phyloP scores from a whole-genome alignment of 2,888 invertebrate species.

The Molorchus minor region DNA sequence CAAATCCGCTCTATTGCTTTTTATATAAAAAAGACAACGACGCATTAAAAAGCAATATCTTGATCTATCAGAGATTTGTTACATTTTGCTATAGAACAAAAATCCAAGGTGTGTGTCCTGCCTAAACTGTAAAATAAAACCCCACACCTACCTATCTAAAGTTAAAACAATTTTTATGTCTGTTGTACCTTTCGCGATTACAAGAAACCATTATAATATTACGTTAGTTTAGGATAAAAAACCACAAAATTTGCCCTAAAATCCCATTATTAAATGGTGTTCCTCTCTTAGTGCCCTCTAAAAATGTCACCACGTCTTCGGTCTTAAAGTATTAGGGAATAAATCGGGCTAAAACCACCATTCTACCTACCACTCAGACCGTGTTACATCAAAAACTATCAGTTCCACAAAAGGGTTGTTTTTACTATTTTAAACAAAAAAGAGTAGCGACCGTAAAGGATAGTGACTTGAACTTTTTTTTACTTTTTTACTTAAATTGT shows the following conservation, averaged over 20 bases:
- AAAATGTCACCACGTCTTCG: constrained; percentile 31
- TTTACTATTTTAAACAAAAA: constrained; percentile 46
- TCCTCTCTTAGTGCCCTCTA: constrained; percentile 31
- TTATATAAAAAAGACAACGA: too few species aligned
- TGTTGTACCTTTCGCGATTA: too few species aligned
- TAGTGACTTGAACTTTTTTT: constrained; percentile 26
- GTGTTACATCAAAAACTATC: constrained; percentile 33
- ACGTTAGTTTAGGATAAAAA: constrained; percentile 27
- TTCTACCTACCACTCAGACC: constrained; percentile 17
- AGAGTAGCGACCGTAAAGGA: constrained; percentile 19
- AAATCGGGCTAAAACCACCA: constrained; percentile 27
- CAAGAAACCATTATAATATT: too few species aligned
- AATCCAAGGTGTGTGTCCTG: too few species aligned
- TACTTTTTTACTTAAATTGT: background rate
- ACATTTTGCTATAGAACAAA: too few species aligned
- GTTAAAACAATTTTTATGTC: too few species aligned
- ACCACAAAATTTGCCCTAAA: constrained; percentile 10
- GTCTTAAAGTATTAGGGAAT: constrained; percentile 26
- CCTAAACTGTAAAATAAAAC: too few species aligned
- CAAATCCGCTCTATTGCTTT: too few species aligned
- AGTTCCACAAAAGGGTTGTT: constrained; percentile 37
- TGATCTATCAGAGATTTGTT: too few species aligned
- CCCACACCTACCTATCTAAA: too few species aligned
- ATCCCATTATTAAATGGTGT: constrained; percentile 34
- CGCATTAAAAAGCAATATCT: too few species aligned